These are phyloP conservation scores for Glyptemys insculpta DNA, from an alignment of 2,797 vertebrate genomes.

Conservation along the genomic window DNA sequence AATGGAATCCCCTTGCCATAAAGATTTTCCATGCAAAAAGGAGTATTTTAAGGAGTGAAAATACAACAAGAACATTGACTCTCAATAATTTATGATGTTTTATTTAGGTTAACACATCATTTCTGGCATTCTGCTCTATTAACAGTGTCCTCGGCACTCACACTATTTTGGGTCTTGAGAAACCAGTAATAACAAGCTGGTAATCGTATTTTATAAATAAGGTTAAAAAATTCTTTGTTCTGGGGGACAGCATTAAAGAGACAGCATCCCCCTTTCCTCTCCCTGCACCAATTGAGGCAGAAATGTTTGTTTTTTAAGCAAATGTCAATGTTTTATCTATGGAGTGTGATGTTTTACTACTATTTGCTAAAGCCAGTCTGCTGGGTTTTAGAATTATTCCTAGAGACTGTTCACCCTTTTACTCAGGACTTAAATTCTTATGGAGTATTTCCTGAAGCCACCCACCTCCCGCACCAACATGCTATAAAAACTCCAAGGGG, in stretches of 20 bases:
- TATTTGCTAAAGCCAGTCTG: not conserved
- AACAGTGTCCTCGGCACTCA: conserved; percentile 30
- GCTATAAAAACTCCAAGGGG: no score
- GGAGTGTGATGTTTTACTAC: not conserved
- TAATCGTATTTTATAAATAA: conserved; percentile 77
- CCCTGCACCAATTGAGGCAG: not conserved
- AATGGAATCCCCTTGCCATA: not conserved
- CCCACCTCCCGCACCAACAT: no score
- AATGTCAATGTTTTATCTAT: not conserved
- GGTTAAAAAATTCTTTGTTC: conserved; percentile 62
- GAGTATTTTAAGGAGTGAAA: conserved; percentile 23
- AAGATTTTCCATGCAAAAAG: conserved; percentile 15
- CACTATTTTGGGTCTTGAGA: conserved; percentile 65
- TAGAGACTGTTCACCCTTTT: not conserved
- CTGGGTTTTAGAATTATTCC: not conserved
- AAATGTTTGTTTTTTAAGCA: not conserved
- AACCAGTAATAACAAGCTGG: conserved; percentile 54
- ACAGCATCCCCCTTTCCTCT: conserved; percentile 16
- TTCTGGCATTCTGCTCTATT: conserved; percentile 45
- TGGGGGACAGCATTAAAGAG: conserved; percentile 59
- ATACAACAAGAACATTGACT: conserved; percentile 13
- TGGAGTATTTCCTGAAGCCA: no score
- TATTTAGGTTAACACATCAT: conserved; percentile 54
- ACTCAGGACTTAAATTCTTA: no score
- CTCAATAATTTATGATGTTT: conserved; percentile 58